Evolutionary conservation across 2,888 invertebrate genomes (phyloP).

Genomic region (Eupsilia transversa): DNA sequence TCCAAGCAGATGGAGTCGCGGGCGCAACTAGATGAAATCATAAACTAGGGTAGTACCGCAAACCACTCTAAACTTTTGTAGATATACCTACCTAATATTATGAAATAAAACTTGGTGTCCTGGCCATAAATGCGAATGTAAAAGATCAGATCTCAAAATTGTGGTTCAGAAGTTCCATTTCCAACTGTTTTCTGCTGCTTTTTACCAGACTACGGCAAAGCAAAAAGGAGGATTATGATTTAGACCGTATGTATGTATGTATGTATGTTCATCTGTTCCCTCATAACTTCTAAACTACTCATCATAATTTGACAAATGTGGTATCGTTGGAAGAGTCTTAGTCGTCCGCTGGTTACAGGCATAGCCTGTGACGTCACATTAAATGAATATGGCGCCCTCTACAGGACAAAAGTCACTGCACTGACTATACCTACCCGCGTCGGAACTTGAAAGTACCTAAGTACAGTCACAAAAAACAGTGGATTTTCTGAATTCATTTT

Average conservation of each 20-base stretch:
- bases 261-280: too few species aligned
- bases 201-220: background rate
- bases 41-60: background rate
- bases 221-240: too few species aligned
- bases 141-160: background rate
- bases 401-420: too few species aligned
- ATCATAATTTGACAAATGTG: too few species aligned
- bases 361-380: too few species aligned
- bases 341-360: too few species aligned
- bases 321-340: too few species aligned
- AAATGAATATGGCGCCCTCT: too few species aligned
- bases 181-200: background rate
- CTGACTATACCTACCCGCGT: too few species aligned
- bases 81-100: background rate
- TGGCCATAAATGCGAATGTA: background rate
- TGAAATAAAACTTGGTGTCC: constrained; percentile 20
- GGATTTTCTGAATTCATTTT: constrained; percentile 1
- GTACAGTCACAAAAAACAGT: background rate
- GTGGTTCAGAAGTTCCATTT: background rate
- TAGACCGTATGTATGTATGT: too few species aligned
- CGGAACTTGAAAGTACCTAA: background rate
- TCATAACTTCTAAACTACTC: too few species aligned
- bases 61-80: constrained; percentile 4
- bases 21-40: constrained; percentile 1
- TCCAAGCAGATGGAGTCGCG: background rate